Conservation (phyloP, 2,888 invertebrate species). For the Ethmia dodecea region DNA sequence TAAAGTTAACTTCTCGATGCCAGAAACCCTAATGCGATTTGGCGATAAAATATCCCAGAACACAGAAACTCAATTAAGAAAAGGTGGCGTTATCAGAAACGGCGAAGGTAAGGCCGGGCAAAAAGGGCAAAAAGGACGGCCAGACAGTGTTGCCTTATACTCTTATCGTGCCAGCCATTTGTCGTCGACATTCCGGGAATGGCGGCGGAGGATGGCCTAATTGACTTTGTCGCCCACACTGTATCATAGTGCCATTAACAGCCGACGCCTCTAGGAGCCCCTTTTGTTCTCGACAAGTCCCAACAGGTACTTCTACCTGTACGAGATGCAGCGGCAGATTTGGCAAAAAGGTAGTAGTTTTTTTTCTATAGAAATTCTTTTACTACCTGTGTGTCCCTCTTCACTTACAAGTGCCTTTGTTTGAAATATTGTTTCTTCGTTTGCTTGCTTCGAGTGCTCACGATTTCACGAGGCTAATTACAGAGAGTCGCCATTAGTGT, state of each 20-base stretch:
- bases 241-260: constrained; percentile 65
- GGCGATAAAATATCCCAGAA: constrained; percentile 57
- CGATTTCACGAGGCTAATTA: constrained; percentile 39
- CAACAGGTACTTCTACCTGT: constrained; percentile 68
- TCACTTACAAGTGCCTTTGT: constrained; percentile 35
- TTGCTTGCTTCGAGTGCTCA: constrained; percentile 30
- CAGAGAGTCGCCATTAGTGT: constrained; percentile 45
- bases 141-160: constrained; percentile 45
- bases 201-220: constrained; percentile 73
- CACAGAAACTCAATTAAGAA: constrained; percentile 72
- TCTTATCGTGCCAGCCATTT: constrained; percentile 69
- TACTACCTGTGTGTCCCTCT: constrained; percentile 49
- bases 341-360: constrained; percentile 43
- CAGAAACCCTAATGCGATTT: constrained; percentile 53
- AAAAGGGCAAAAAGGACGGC: constrained; percentile 50
- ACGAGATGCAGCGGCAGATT: too few relatives aligned
- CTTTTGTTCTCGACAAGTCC: constrained; percentile 62
- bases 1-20: constrained; percentile 44
- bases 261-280: constrained; percentile 61
- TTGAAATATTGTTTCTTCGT: constrained; percentile 47
- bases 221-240: constrained; percentile 74
- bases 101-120: constrained; percentile 36
- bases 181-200: constrained; percentile 73
- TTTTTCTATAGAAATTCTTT: constrained; percentile 30
- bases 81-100: constrained; percentile 63